Conservation (phyloP, 2,797 vertebrate genomes). For the Hemibagrus guttatus region DNA sequence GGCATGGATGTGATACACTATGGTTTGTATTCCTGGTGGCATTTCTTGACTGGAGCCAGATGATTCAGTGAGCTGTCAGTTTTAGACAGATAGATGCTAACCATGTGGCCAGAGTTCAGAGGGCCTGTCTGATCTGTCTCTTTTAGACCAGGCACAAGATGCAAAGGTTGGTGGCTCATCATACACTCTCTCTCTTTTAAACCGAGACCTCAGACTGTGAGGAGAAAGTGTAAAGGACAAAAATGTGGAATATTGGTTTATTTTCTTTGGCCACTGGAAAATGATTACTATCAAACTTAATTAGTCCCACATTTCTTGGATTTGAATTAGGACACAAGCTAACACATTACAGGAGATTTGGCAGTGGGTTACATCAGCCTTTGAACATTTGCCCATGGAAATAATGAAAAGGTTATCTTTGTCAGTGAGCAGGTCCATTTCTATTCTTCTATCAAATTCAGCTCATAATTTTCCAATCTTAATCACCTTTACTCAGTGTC, state of each 20-base stretch:
- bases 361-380: conserved; percentile 44
- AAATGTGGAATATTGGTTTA: conserved; percentile 7
- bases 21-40: conserved; percentile 66
- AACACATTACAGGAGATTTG: conserved; percentile 31
- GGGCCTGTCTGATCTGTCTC: conserved; percentile 72
- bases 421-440: conserved; percentile 30
- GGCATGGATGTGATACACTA: conserved; percentile 43
- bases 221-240: conserved; percentile 24
- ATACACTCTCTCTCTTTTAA: conserved; percentile 40
- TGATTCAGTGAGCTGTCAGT: conserved; percentile 62
- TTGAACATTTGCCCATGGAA: conserved; percentile 27
- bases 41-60: conserved; percentile 47
- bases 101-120: conserved; percentile 72
- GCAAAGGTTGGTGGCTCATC: conserved; percentile 46
- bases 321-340: conserved; percentile 24
- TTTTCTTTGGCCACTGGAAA: conserved; percentile 21
- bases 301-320: conserved; percentile 9
- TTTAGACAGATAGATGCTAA: conserved; percentile 65
- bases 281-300: conserved; percentile 29
- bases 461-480: conserved; percentile 40
- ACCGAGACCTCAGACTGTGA: conserved; percentile 46
- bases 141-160: conserved; percentile 44
- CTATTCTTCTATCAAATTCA: conserved; percentile 35
- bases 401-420: conserved; percentile 36
- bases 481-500: conserved; percentile 46